phyloP scores from a whole-genome alignment of 1,140 invertebrate species.

The Meloidogyne floridensis region DNA sequence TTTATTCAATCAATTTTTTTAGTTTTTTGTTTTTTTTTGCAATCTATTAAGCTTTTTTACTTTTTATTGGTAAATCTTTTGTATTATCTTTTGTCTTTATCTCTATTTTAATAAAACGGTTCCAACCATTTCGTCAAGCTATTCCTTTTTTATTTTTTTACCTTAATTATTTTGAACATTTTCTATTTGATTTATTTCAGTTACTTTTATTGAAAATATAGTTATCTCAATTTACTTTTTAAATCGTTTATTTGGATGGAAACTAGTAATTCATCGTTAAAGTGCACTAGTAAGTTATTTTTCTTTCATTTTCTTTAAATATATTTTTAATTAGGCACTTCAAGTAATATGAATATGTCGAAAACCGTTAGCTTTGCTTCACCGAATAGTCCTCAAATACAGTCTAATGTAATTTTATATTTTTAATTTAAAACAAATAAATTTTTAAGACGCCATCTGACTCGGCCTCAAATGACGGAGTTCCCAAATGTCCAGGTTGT shows the following conservation, averaged over 20 bases:
- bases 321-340: not conserved
- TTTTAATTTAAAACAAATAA: not conserved
- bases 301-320: not conserved
- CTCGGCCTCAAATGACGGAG: not conserved
- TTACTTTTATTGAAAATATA: too few relatives aligned
- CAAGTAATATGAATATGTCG: not conserved
- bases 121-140: too few relatives aligned
- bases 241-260: not conserved
- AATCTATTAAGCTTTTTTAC: too few relatives aligned
- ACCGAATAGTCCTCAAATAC: not conserved
- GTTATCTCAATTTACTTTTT: not conserved
- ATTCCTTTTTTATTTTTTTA: too few relatives aligned
- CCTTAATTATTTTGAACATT: too few relatives aligned
- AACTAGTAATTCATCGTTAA: not conserved
- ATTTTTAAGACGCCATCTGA: constrained; percentile 2
- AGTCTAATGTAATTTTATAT: not conserved
- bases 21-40: too few relatives aligned
- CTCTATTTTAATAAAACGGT: too few relatives aligned
- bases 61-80: too few relatives aligned
- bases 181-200: too few relatives aligned
- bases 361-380: not conserved
- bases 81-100: too few relatives aligned
- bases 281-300: not conserved
- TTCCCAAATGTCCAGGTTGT: not conserved
- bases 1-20: too few relatives aligned